Conservation (phyloP, 1,140 invertebrate species). For the Dolichoris vasculosae region DNA sequence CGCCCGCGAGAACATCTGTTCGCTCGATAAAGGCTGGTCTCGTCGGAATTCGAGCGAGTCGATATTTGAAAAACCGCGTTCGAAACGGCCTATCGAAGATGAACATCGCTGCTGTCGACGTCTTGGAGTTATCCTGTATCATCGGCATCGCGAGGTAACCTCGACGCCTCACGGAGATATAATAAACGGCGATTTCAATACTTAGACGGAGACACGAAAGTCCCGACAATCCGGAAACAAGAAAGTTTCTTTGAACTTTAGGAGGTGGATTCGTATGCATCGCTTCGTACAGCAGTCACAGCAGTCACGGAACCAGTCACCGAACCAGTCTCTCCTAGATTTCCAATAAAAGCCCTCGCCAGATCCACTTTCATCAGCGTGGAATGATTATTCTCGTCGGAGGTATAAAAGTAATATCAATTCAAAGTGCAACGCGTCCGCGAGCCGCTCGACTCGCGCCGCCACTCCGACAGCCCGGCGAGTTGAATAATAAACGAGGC, state of each 20-base stretch:
- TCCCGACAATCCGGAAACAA: constrained; percentile 23
- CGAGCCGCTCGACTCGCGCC: constrained; percentile 7
- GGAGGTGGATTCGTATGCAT: background rate
- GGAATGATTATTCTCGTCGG: constrained; percentile 48
- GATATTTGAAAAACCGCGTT: background rate
- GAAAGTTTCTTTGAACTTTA: constrained; percentile 46
- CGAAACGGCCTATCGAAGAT: no score
- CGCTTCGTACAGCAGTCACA: background rate
- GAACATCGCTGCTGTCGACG: no score
- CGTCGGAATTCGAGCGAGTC: background rate
- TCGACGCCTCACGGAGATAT: constrained; percentile 2
- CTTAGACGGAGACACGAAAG: background rate
- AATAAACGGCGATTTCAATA: constrained; percentile 45
- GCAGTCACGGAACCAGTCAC: background rate
- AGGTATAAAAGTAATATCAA: constrained; percentile 43
- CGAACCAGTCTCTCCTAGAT: background rate
- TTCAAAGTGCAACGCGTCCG: constrained; percentile 41
- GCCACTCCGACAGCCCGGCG: background rate
- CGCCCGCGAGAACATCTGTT: background rate
- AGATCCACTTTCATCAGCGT: constrained; percentile 41
- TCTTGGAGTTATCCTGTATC: no score
- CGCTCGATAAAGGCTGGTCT: background rate
- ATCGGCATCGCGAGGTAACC: no score
- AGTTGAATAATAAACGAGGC: constrained; percentile 74
- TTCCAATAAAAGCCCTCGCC: constrained; percentile 42